phyloP scores from a whole-genome alignment of 1,140 invertebrate species.

The Drosophila albomicans region DNA sequence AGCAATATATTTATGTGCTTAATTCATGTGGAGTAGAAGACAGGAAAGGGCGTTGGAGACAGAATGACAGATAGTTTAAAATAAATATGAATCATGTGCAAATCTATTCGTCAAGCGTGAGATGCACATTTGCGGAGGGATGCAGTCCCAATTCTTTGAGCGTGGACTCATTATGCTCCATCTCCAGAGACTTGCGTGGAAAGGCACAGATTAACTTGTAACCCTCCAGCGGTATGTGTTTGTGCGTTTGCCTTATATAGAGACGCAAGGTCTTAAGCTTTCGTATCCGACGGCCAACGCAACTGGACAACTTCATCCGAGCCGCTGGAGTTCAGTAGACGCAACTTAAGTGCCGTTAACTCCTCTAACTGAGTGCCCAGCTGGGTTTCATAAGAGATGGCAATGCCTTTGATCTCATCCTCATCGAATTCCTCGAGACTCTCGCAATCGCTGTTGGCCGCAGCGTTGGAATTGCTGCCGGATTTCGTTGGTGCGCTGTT shows the following conservation, averaged over 20 bases:
- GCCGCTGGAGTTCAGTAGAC: conserved; percentile 68
- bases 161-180: conserved; percentile 65
- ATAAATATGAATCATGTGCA: conserved; percentile 44
- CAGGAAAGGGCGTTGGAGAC: conserved; percentile 8
- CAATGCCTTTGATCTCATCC: conserved; percentile 62
- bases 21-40: conserved; percentile 29
- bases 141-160: conserved; percentile 79
- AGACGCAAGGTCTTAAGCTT: conserved; percentile 69
- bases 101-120: conserved; percentile 77
- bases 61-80: conserved; percentile 47
- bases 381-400: conserved; percentile 71
- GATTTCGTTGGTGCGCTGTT: conserved; percentile 17
- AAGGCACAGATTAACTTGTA: conserved; percentile 83
- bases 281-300: conserved; percentile 81
- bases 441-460: conserved; percentile 59
- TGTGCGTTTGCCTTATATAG: conserved; percentile 78
- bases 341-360: conserved; percentile 70
- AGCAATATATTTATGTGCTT: conserved; percentile 33
- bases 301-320: conserved; percentile 77
- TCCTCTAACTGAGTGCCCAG: conserved; percentile 65
- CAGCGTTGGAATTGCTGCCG: conserved; percentile 42
- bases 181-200: conserved; percentile 75
- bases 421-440: conserved; percentile 73
- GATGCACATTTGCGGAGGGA: conserved; percentile 82
- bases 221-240: conserved; percentile 73